Evolutionary conservation across 2,888 invertebrate species (phyloP), one percentile per base, ranked within the genome.

Genomic region (Latheticus oryzae): DNA sequence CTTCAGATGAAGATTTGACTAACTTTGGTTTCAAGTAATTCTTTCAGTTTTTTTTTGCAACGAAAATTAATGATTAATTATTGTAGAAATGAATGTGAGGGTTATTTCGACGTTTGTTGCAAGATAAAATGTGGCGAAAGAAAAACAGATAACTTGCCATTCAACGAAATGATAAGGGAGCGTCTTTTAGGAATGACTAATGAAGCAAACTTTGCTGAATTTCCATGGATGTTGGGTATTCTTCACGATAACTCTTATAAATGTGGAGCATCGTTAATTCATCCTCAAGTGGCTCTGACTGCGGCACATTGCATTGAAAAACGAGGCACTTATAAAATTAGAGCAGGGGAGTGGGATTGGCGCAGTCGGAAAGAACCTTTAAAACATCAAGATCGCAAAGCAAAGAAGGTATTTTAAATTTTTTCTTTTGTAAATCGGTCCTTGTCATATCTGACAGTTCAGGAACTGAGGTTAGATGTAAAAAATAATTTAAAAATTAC

Each of bases 281-380:
- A 75, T 52, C 74, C 73, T 0, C 67, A 72, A 63, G 73, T 76
- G 5, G 76, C 74, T 1, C 16, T 77, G 2, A 76, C 76, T 1
- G 77, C 75, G 8, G 77, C 77, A 0, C 77, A 77, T 61, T 76
- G 76, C 37, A 69, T 76, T 0, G 12, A 15, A 1, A 24, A 21
- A 7, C 19, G n/a, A 0, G 67, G 64, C 0, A 40, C 50, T 3
- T 74, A 72, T 16, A 70, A 60, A 16, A 59, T 77, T 1, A 61
- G 78, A 42, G 78, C 76, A 1, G 78, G 78, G 1, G 78, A 78
- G 63, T 78, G 74, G 73, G 71, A 78, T 43, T 76, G 76, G 73
- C 64, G 68, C 35, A 56, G 50, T 4, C 52, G 50, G 8, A 60
- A 66, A 3, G 77, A 78, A 62, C 69, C 72, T 3, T 30, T 75